Base-by-base conservation (phyloP, 2,113 vertebrate species). In the Rhinogobius similis region DNA sequence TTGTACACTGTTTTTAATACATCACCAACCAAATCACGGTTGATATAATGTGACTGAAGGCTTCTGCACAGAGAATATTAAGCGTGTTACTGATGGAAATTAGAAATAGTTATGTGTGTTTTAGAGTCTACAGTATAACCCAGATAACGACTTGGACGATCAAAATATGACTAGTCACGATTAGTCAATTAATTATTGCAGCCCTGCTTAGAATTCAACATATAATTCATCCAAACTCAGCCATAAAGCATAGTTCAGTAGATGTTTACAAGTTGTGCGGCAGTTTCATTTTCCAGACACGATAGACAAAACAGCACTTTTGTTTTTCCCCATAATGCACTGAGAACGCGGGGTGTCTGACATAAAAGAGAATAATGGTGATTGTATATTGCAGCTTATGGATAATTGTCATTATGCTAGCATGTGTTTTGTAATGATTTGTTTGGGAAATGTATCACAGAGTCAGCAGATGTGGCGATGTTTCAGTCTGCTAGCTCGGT, bases 391-490 rank as follows among this genome's bases (percentile, higher is more conserved):
- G n/a, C 56, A 62, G 41, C 79, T 50, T 65, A 78, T 69, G 70
- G 62, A 74, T 86, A 2, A 67, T 79, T 79, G 55, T 75, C 46
- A 63, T 79, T 63, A 62, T 43, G 65, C 46, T 29, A 62, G 71
- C 67, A 70, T 77, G 71, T 73, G 78, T 75, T 85, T 79, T 75
- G 64, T 75, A 72, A 73, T 76, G 72, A 79, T 82, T 76, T 82
- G 72, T 81, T 80, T 12, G 55, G 50, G 68, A 72, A 72, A 41
- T 66, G 56, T 32, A 74, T 74, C 61, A 73, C 53, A 11, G 59
- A 72, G 65, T 77, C 61, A 73, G 70, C 82, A 84, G 74, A 87
- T 83, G 79, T 65, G 50, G 44, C 4, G 63, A 62, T 74, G 75
- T 70, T 71, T 68, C 65, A 53, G 64, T 79, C 65, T 73, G 72